These are phyloP conservation scores for Lydus trimaculatus DNA, from an alignment of 2,888 invertebrate genomes.

Conservation along the genomic window DNA sequence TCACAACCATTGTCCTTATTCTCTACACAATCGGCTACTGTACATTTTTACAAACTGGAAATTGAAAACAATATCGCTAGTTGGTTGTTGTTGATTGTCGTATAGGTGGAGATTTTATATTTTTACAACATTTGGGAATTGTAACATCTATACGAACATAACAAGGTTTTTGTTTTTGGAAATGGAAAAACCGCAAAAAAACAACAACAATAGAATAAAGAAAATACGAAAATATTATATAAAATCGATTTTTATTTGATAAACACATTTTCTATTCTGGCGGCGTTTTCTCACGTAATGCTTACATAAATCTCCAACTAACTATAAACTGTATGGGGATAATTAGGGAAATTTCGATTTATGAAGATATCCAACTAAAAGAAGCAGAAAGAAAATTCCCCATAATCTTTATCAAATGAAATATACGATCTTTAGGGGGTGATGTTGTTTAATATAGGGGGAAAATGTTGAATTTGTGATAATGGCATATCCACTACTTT, in stretches of 20 bases:
- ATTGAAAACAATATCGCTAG: neutral
- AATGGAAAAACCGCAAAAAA: neutral
- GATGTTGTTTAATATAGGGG: neutral
- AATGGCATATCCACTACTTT: neutral
- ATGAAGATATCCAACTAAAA: neutral
- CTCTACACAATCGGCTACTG: neutral
- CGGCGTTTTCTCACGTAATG: neutral
- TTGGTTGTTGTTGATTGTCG: neutral
- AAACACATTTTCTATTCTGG: neutral
- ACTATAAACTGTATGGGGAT: neutral
- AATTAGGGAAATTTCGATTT: neutral
- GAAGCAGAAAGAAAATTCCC: neutral
- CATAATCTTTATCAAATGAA: neutral
- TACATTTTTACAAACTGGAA: neutral
- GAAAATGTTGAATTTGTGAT: conserved; percentile 7
- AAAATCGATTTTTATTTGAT: neutral
- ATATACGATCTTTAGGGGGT: neutral
- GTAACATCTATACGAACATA: neutral
- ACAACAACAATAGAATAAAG: neutral
- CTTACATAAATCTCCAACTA: neutral
- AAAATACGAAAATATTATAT: neutral
- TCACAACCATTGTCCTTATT: neutral
- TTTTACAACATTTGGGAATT: neutral
- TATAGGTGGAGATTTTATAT: neutral
- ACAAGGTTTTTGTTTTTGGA: neutral